A percentile compares a stretch with the other conserved stretches of the same genome.
phyloP scores from a whole-genome alignment of 2,113 vertebrate species.

The Spheniscus mendiculus region DNA sequence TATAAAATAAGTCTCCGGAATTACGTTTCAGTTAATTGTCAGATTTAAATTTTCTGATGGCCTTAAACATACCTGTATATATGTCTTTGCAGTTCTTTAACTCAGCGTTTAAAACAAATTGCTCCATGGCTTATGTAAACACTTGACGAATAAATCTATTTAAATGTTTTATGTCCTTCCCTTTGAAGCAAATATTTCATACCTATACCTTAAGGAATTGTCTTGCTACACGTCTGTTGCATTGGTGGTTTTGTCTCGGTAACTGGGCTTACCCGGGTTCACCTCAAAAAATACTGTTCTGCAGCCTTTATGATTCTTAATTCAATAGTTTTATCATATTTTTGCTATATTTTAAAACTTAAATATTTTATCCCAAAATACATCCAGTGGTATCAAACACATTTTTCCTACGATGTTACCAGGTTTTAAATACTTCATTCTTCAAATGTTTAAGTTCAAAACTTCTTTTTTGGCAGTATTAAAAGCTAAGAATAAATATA shows the following conservation, averaged over 20 bases:
- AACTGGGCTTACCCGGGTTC: not conserved
- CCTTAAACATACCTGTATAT: slow-evolving; percentile 46
- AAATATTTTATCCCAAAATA: not conserved
- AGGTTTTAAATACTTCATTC: not conserved
- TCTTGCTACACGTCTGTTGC: not conserved
- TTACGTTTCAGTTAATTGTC: not conserved
- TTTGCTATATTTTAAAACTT: not conserved
- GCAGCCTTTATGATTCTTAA: not conserved
- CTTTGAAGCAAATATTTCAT: not conserved
- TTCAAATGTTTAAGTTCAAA: not conserved
- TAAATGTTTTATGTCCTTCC: slow-evolving; percentile 19
- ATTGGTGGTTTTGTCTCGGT: not conserved
- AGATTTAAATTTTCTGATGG: slow-evolving; percentile 25
- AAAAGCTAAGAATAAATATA: not conserved
- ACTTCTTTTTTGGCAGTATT: not conserved
- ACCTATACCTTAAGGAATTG: not conserved
- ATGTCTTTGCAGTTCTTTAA: slow-evolving; percentile 30
- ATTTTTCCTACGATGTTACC: not conserved
- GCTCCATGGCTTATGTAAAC: slow-evolving; percentile 38
- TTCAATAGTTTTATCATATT: not conserved
- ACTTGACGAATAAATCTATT: slow-evolving; percentile 44
- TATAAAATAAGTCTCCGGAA: not conserved
- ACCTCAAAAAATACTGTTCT: not conserved
- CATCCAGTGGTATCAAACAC: not conserved
- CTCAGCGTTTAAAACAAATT: not conserved